Percentiles rank a stretch among this genome's conserved stretches.
Evolutionary conservation across 1,140 invertebrate species (phyloP).

Genomic region (Drosophila pandora): DNA sequence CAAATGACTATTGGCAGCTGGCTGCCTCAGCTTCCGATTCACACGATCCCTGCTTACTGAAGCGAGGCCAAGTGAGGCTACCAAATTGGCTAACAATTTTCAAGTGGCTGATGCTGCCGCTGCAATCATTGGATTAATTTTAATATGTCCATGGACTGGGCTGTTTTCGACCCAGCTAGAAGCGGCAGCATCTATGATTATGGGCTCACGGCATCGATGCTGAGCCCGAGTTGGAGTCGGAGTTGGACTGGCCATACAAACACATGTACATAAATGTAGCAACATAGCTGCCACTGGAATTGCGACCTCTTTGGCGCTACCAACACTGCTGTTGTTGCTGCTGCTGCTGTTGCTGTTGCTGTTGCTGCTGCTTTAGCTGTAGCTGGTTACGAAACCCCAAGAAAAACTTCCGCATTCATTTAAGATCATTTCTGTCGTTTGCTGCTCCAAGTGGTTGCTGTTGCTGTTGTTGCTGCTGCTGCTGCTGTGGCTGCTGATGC

Average conservation of each 20-base stretch:
- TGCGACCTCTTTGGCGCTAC: conserved; percentile 78
- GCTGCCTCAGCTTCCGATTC: conserved; percentile 38
- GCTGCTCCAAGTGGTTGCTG: conserved; percentile 74
- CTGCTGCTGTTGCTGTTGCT: conserved; percentile 21
- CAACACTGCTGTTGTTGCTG: conserved; percentile 9
- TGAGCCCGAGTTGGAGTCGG: conserved; percentile 23
- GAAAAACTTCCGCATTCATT: conserved; percentile 84
- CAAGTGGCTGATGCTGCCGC: conserved; percentile 51
- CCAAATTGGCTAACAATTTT: conserved; percentile 76
- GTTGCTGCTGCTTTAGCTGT: conserved; percentile 47
- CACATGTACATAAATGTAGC: conserved; percentile 73
- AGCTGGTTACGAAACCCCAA: conserved; percentile 83
- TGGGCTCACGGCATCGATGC: conserved; percentile 75
- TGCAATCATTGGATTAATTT: conserved; percentile 82
- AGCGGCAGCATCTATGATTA: conserved; percentile 76
- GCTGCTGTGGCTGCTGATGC: conserved; percentile 41
- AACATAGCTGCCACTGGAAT: conserved; percentile 80
- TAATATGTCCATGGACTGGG: conserved; percentile 78
- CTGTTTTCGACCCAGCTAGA: conserved; percentile 62
- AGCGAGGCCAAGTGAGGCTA: conserved; percentile 50
- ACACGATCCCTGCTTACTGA: conserved; percentile 48
- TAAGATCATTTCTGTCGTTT: conserved; percentile 83
- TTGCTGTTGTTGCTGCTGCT: conserved; percentile 29
- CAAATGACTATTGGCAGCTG: conserved; percentile 75
- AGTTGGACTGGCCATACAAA: conserved; percentile 27